Conservation (phyloP, 2,797 vertebrate species). For the Spheniscus humboldti region DNA sequence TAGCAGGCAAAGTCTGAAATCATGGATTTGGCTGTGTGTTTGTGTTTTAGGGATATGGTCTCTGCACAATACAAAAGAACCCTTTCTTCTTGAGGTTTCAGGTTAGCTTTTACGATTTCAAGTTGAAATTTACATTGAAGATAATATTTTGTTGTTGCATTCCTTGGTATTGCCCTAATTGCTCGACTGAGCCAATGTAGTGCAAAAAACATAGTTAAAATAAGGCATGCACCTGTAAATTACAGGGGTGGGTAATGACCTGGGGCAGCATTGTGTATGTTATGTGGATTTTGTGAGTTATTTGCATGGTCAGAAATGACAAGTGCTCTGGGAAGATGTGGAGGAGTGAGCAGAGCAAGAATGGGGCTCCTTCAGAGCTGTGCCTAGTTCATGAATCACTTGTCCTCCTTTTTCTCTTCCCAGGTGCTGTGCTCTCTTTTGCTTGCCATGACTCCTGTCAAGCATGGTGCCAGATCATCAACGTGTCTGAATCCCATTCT, state of each 20-base stretch:
- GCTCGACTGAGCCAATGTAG: neutral
- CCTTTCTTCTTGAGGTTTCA: neutral
- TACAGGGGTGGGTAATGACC: neutral
- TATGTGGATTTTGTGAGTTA: neutral
- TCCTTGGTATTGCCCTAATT: neutral
- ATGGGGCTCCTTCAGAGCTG: neutral
- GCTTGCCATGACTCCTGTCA: constrained; percentile 49
- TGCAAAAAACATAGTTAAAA: neutral
- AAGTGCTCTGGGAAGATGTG: neutral
- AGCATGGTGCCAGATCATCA: constrained; percentile 72
- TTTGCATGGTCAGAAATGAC: neutral
- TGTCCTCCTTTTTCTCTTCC: neutral
- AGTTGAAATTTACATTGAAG: neutral
- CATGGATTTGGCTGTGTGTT: neutral
- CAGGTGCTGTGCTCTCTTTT: constrained; percentile 68
- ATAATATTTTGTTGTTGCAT: neutral
- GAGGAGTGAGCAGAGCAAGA: neutral
- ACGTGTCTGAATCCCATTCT: constrained; percentile 15
- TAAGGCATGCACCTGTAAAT: neutral
- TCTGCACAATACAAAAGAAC: neutral
- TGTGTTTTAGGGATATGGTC: neutral
- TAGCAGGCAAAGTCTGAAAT: neutral
- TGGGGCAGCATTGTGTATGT: neutral
- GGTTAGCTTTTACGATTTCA: neutral
- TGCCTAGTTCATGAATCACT: neutral